Conservation (phyloP, 2,888 invertebrate genomes). For the Nephrotoma flavescens region DNA sequence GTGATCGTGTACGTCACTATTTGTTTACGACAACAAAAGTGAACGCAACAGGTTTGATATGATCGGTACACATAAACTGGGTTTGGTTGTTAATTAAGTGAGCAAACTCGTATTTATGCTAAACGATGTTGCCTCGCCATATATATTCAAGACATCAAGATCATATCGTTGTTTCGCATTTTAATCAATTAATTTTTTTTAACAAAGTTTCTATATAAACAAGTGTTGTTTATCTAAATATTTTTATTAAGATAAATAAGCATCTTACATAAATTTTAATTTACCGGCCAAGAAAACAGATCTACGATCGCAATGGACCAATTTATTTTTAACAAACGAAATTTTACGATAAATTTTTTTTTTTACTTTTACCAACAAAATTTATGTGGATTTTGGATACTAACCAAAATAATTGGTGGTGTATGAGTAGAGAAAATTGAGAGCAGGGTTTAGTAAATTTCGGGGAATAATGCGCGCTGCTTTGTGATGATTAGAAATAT, state of each 20-base stretch:
- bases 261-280: not conserved
- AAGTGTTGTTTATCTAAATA: not conserved
- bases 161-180: not conserved
- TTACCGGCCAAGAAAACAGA: not conserved
- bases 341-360: not conserved
- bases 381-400: not conserved
- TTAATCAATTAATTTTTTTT: not conserved
- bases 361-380: not conserved
- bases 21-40: not conserved
- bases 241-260: not conserved
- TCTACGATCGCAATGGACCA: not conserved
- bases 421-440: not conserved
- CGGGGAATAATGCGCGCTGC: not conserved
- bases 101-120: not conserved
- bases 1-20: not conserved
- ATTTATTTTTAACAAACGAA: not conserved
- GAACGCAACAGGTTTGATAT: not conserved
- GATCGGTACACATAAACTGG: not conserved
- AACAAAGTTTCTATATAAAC: not conserved
- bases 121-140: not conserved
- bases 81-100: not conserved
- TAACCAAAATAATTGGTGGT: not conserved
- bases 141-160: not conserved
- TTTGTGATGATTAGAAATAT: not conserved
- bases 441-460: not conserved